A percentile compares a stretch with the other conserved stretches of the same genome.
Evolutionary conservation across 2,797 vertebrate species (phyloP).

Genomic region (Gymnodraco acuticeps): DNA sequence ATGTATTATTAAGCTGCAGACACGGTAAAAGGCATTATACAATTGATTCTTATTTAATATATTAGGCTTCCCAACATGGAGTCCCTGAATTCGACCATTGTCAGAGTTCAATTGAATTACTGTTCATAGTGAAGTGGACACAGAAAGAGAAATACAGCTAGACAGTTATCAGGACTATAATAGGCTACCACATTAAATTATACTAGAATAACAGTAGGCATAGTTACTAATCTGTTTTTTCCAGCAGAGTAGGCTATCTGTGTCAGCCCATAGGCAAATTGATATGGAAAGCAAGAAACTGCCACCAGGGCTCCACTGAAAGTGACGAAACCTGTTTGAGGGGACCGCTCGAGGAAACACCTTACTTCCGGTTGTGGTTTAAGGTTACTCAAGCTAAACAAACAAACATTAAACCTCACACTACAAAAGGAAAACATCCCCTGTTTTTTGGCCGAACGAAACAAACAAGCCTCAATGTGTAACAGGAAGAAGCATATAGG

Average conservation of each 20-base stretch:
- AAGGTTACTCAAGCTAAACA: not conserved
- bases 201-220: not conserved
- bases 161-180: not conserved
- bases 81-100: not conserved
- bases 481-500: slow-evolving; percentile 1
- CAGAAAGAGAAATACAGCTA: not conserved
- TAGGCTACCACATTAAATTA: not conserved
- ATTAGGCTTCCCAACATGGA: not conserved
- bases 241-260: not conserved
- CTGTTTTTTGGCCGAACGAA: not conserved
- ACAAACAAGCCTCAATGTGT: not conserved
- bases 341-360: slow-evolving; percentile 23
- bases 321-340: slow-evolving; percentile 76
- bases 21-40: not conserved
- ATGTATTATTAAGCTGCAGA: not conserved
- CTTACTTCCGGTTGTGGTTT: slow-evolving; percentile 37
- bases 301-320: slow-evolving; percentile 31
- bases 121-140: slow-evolving; percentile 2
- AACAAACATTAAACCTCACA: not conserved
- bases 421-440: not conserved
- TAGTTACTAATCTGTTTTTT: not conserved
- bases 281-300: slow-evolving; percentile 37
- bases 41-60: not conserved
- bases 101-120: not conserved
- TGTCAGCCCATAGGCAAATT: slow-evolving; percentile 31